A percentile compares a stretch with the other conserved stretches of the same genome.
These are phyloP conservation scores for Diorhabda sublineata DNA, from an alignment of 1,140 invertebrate species.

Conservation along the genomic window DNA sequence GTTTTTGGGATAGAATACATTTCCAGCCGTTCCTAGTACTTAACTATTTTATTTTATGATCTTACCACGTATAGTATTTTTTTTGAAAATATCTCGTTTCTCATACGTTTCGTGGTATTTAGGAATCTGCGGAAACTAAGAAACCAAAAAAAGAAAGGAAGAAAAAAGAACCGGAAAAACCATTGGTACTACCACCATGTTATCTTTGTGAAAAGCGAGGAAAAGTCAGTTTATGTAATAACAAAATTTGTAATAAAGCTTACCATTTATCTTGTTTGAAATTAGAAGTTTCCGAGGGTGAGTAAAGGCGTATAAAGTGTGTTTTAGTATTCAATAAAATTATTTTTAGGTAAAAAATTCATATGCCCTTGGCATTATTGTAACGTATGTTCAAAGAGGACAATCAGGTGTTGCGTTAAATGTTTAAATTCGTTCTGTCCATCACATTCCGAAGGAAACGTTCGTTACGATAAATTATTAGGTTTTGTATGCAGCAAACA, in stretches of 20 bases:
- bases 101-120: neutral
- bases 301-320: conserved; percentile 1
- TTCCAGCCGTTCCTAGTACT: too few relatives aligned
- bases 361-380: conserved; percentile 42
- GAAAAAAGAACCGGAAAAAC: conserved; percentile 26
- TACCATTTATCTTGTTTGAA: conserved; percentile 43
- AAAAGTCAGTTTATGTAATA: conserved; percentile 32
- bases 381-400: conserved; percentile 39
- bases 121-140: conserved; percentile 7
- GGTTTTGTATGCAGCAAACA: conserved; percentile 40
- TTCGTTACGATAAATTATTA: conserved; percentile 37
- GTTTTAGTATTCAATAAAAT: neutral
- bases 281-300: conserved; percentile 36
- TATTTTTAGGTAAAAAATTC: conserved; percentile 34
- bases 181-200: conserved; percentile 31
- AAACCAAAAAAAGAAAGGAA: conserved; percentile 30
- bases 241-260: conserved; percentile 39
- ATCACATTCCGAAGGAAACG: conserved; percentile 37
- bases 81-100: too few relatives aligned
- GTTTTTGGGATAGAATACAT: too few relatives aligned
- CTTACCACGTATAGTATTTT: too few relatives aligned
- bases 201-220: conserved; percentile 38
- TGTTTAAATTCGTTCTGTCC: conserved; percentile 44
- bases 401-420: conserved; percentile 38
- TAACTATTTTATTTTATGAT: too few relatives aligned